These are phyloP conservation scores for Oasisia sp. DNA, from an alignment of 2,888 invertebrate species.

Conservation along the genomic window DNA sequence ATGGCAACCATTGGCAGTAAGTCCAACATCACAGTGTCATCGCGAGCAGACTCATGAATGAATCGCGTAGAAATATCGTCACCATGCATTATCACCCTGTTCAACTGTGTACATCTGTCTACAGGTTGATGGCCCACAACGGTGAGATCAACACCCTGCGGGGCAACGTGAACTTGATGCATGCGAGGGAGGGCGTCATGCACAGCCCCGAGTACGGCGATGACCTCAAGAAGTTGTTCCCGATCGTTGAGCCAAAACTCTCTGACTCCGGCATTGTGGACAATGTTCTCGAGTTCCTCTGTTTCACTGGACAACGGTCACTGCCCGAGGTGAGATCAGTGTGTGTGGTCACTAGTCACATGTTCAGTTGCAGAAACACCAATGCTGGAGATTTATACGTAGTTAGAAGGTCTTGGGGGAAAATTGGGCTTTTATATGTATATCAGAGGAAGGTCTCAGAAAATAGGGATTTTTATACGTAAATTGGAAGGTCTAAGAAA, in stretches of 20 bases:
- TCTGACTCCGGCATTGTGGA: conserved; percentile 98
- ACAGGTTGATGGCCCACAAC: conserved; percentile 92
- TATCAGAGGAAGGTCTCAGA: no score
- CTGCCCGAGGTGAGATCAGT: conserved; percentile 78
- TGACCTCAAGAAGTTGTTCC: conserved; percentile 87
- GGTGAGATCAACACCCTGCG: conserved; percentile 99
- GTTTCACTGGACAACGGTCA: conserved; percentile 89
- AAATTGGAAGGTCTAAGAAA: no score
- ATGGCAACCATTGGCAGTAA: no score
- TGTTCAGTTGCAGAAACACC: neutral
- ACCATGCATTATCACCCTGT: neutral
- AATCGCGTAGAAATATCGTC: neutral
- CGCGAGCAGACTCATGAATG: neutral
- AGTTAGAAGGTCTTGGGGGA: no score
- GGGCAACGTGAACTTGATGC: conserved; percentile 98
- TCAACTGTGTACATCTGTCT: neutral
- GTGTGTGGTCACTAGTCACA: neutral
- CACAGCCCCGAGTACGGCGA: conserved; percentile 85
- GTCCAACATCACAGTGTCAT: no score
- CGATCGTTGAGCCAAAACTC: conserved; percentile 95
- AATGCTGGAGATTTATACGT: no score
- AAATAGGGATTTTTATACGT: no score
- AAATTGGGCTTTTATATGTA: no score
- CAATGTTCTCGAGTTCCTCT: conserved; percentile 96
- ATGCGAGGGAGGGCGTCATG: conserved; percentile 98